phyloP scores from a whole-genome alignment of 2,797 vertebrate genomes.

The Emydoidea blandingii region DNA sequence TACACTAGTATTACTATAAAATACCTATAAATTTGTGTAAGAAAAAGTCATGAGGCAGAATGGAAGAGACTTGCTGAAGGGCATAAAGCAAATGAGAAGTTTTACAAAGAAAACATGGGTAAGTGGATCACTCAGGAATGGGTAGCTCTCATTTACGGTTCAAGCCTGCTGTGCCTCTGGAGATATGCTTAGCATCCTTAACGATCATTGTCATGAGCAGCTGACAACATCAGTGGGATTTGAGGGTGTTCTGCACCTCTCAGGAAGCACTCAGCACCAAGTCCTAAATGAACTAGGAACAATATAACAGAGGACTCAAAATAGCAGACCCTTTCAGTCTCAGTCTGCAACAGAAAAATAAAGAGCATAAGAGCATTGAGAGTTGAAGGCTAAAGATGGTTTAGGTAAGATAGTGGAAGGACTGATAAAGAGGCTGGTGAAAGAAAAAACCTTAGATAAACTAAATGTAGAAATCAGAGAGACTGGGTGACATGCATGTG shows the following conservation, averaged over 20 bases:
- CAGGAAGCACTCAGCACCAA: background rate
- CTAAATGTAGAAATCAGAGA: background rate
- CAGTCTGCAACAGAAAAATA: background rate
- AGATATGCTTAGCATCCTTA: rapidly evolving
- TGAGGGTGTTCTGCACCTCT: background rate
- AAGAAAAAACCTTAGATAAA: background rate
- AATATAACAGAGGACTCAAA: background rate
- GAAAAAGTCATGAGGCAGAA: slow-evolving; percentile 62
- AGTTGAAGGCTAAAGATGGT: slow-evolving; percentile 13
- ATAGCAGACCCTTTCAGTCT: background rate
- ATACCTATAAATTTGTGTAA: too few relatives aligned
- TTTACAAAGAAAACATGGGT: background rate
- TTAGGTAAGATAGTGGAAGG: slow-evolving; percentile 21
- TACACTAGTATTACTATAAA: too few relatives aligned
- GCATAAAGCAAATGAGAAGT: background rate
- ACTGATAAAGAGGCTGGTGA: background rate
- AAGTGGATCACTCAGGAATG: background rate
- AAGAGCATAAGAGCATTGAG: background rate
- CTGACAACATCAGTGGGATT: background rate
- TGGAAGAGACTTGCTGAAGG: slow-evolving; percentile 68
- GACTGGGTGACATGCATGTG: background rate
- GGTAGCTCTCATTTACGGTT: background rate
- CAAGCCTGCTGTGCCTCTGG: background rate
- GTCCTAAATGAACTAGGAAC: background rate
- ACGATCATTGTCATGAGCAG: background rate